phyloP scores from a whole-genome alignment of 2,113 vertebrate species.

The Neogobius melanostomus region DNA sequence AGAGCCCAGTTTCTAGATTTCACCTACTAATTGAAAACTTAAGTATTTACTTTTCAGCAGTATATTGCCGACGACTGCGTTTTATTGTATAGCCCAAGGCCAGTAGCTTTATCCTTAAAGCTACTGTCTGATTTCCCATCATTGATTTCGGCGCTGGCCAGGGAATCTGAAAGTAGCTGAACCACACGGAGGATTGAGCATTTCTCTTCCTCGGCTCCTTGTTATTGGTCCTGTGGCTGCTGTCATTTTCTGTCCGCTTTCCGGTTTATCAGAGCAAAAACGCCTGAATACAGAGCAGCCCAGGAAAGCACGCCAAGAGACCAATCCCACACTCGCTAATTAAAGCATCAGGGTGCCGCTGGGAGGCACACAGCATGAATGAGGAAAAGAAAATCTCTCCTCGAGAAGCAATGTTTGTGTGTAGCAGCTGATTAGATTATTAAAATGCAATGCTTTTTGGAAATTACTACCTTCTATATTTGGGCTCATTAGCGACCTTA shows the following conservation, averaged over 20 bases:
- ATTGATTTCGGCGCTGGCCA: conserved; percentile 1
- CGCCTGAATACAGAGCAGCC: conserved; percentile 25
- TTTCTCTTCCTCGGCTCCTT: background rate
- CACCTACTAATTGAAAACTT: no score
- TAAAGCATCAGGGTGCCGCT: conserved; percentile 44
- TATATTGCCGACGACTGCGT: background rate
- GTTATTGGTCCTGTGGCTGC: conserved; percentile 21
- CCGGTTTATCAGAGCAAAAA: conserved; percentile 33
- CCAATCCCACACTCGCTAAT: conserved; percentile 60
- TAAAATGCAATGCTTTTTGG: background rate
- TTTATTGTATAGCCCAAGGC: background rate
- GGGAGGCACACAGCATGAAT: conserved; percentile 7
- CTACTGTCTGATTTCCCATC: conserved; percentile 2
- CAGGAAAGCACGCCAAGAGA: conserved; percentile 49
- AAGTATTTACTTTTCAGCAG: background rate
- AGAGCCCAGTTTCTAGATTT: no score
- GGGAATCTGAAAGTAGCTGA: background rate
- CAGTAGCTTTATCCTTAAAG: conserved; percentile 1
- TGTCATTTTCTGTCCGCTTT: conserved; percentile 32
- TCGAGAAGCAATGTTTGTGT: conserved; percentile 16
- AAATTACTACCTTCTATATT: background rate
- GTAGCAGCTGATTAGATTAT: background rate
- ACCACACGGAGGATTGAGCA: background rate
- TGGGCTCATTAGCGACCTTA: background rate
- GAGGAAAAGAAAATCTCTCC: conserved; percentile 23